Base-by-base conservation (phyloP, 2,113 vertebrate genomes). In the Dicentrarchus labrax region DNA sequence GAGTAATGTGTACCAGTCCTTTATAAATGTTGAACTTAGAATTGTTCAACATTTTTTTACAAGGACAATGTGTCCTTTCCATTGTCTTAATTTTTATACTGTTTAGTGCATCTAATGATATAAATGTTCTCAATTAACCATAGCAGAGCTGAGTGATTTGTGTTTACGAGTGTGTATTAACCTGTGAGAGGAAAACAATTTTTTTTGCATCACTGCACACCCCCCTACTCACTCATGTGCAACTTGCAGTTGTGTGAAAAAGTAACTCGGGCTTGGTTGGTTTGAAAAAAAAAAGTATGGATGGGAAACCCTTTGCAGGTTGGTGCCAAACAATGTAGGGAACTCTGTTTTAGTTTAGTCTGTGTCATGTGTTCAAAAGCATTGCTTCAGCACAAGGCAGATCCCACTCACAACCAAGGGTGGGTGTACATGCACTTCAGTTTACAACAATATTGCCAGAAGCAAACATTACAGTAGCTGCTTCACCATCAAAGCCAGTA, bases 381-480 rank as follows among this genome's bases (percentile, higher is more conserved):
- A 15, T 21, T 67, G 19, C 50, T 57, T 74, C 74, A 53, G 30
- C 38, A 70, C n/a, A 48, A 60, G 62, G n/a, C 36, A 45, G 62
- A 74, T 54, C 51, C 51, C 30, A 68, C 66, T 82, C 85, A 38
- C 24, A 78, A 57, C 47, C 68, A 61, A 50, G 67, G 43, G 45
- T 73, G 39, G 39, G 47, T 66, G 69, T 54, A 38, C 57, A 39
- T 1, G 2, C 19, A 21, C 36, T 60, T 83, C 11, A 19, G 53
- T 69, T 83, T 65, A 56, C 57, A 70, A 62, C 56, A 90, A 30
- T 72, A 78, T 45, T 15, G 65, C 86, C 85, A 8, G 65, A 70
- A 75, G 77, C 69, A 84, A n/a, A 53, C 21, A 30, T 56, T 41
- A 36, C 54, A 65, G n/a, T 56, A 69, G 36, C 70, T 71, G 65